Evolutionary conservation across 1,140 invertebrate species (phyloP).

Genomic region (Drosophila quadrilineata): DNA sequence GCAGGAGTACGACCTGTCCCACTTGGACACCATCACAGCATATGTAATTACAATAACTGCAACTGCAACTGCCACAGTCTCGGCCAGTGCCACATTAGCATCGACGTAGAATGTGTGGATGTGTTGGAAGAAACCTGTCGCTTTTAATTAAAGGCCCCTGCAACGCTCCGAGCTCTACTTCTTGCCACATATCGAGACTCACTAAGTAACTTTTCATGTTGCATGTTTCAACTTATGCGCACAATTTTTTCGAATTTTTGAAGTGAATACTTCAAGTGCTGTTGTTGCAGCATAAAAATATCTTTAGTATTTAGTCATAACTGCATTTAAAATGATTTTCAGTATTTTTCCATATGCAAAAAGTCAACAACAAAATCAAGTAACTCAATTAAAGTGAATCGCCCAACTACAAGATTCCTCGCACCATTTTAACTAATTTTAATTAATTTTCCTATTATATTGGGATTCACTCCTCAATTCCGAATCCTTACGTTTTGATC

Average conservation of each 20-base stretch:
- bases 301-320: slow-evolving; percentile 75
- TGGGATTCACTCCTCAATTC: too few relatives aligned
- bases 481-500: too few relatives aligned
- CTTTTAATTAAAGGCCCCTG: slow-evolving; percentile 78
- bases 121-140: slow-evolving; percentile 77
- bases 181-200: slow-evolving; percentile 28
- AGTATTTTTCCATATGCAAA: slow-evolving; percentile 47
- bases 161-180: slow-evolving; percentile 40
- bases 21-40: slow-evolving; percentile 17
- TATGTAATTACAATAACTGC: slow-evolving; percentile 77
- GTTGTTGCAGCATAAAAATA: too few relatives aligned
- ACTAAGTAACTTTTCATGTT: slow-evolving; percentile 80
- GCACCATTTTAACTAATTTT: too few relatives aligned
- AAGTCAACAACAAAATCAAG: too few relatives aligned
- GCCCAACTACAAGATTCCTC: too few relatives aligned
- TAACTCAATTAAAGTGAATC: too few relatives aligned
- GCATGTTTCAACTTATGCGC: slow-evolving; percentile 72
- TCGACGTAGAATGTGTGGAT: slow-evolving; percentile 54
- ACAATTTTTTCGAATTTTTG: too few relatives aligned
- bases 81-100: too few relatives aligned
- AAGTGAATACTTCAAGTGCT: slow-evolving; percentile 56
- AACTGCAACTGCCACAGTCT: slow-evolving; percentile 29
- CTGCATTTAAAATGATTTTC: slow-evolving; percentile 62
- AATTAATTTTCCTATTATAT: too few relatives aligned
- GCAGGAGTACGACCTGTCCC: slow-evolving; percentile 45